These are phyloP conservation scores for Peromyscus polionotus DNA, from an alignment of 2,113 vertebrate genomes.

Conservation along the genomic window DNA sequence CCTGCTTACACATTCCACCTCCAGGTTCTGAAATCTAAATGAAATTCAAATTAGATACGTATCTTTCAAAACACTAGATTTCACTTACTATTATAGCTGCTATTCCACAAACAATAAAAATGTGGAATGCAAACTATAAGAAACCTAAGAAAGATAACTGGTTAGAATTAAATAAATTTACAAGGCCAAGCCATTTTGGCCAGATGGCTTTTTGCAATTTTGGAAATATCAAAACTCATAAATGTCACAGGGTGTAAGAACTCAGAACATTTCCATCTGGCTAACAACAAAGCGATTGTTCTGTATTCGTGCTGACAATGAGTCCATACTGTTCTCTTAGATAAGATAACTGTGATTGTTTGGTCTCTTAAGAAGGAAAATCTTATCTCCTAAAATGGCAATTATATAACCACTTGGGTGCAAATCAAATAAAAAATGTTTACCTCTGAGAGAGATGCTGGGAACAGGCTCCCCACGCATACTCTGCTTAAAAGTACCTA, in stretches of 20 bases:
- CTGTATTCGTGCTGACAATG: neutral
- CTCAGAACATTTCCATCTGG: constrained; percentile 83
- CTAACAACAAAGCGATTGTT: constrained; percentile 69
- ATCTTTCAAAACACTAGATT: neutral
- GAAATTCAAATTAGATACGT: neutral
- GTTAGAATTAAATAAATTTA: constrained; percentile 59
- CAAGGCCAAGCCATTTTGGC: constrained; percentile 65
- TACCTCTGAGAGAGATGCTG: neutral
- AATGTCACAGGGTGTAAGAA: constrained; percentile 76
- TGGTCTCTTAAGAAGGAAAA: constrained; percentile 50
- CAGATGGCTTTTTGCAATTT: constrained; percentile 82
- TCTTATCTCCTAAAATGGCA: neutral
- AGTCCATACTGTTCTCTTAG: constrained; percentile 66
- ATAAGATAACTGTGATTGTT: neutral
- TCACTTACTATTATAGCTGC: neutral
- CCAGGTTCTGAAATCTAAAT: neutral
- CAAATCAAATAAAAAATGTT: constrained; percentile 48
- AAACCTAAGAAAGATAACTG: constrained; percentile 1
- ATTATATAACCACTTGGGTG: constrained; percentile 8
- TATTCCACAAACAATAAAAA: constrained; percentile 25
- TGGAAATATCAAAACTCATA: constrained; percentile 82
- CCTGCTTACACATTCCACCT: neutral
- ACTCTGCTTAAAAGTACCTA: neutral
- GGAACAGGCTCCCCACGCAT: neutral
- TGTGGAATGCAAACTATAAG: constrained; percentile 9